Evolutionary conservation across 2,113 vertebrate species (phyloP).

Genomic region (Xenus cinereus): DNA sequence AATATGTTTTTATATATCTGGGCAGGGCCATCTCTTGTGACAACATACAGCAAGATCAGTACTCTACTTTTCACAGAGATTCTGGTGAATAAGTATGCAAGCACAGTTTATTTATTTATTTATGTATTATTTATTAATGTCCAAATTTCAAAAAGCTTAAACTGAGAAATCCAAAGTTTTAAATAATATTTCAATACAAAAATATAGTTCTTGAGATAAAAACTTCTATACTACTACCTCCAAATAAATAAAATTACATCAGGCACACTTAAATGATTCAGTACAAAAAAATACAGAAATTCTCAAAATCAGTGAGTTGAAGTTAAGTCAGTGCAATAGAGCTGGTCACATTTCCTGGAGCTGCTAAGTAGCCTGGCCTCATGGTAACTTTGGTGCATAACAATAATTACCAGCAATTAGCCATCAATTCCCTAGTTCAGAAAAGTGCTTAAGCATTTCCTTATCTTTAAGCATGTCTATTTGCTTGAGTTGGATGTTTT

Average conservation of each 20-base stretch:
- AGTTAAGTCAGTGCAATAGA: conserved; percentile 21
- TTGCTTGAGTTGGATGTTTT: not conserved
- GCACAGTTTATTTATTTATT: not conserved
- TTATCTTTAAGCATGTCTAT: not conserved
- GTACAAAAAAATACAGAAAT: not conserved
- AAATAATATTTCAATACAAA: conserved; percentile 21
- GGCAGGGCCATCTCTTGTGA: not conserved
- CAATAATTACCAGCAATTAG: not conserved
- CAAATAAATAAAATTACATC: conserved; percentile 45
- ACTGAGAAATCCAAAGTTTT: conserved; percentile 23
- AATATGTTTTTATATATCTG: not conserved
- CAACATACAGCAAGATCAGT: not conserved
- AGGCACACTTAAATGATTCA: not conserved
- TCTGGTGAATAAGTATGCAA: not conserved
- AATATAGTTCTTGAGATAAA: not conserved
- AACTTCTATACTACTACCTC: not conserved
- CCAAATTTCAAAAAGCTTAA: not conserved
- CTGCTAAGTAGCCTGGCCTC: not conserved
- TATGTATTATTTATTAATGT: not conserved
- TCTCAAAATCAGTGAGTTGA: not conserved
- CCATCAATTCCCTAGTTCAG: not conserved
- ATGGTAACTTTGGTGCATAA: not conserved
- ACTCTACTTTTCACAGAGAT: not conserved
- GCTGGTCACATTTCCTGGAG: not conserved
- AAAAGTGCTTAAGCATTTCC: not conserved